These are phyloP conservation scores for Hartigia nigra DNA, from an alignment of 2,888 invertebrate genomes.

Conservation along the genomic window DNA sequence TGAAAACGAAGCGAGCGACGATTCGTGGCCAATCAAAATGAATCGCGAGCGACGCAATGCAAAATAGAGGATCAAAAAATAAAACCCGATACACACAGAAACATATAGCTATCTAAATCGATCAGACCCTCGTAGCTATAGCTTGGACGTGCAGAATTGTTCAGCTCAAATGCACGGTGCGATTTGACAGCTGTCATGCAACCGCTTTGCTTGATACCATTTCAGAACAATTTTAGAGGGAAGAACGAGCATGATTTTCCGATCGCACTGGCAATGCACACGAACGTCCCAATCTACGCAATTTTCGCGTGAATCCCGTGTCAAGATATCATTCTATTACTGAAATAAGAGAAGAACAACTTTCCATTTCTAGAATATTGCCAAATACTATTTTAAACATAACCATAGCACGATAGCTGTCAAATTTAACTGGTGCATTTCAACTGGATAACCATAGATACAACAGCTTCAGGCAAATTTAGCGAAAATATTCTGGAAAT, in stretches of 20 bases:
- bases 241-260: background rate
- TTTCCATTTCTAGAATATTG: background rate
- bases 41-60: background rate
- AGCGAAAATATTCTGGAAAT: background rate
- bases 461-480: background rate
- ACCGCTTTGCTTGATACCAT: background rate
- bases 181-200: background rate
- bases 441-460: background rate
- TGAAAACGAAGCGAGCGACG: background rate
- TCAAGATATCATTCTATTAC: background rate
- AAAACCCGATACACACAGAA: background rate
- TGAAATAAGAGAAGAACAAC: background rate
- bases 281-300: background rate
- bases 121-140: background rate
- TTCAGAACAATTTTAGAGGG: background rate
- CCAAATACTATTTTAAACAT: background rate
- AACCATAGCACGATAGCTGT: background rate
- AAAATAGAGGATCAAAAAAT: background rate
- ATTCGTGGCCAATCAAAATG: background rate
- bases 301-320: background rate
- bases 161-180: no score
- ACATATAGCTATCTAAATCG: background rate
- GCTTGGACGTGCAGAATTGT: background rate
- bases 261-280: background rate
- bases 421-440: background rate